These are phyloP conservation scores for Pampusana beccarii DNA, from an alignment of 2,113 vertebrate species.

Conservation along the genomic window DNA sequence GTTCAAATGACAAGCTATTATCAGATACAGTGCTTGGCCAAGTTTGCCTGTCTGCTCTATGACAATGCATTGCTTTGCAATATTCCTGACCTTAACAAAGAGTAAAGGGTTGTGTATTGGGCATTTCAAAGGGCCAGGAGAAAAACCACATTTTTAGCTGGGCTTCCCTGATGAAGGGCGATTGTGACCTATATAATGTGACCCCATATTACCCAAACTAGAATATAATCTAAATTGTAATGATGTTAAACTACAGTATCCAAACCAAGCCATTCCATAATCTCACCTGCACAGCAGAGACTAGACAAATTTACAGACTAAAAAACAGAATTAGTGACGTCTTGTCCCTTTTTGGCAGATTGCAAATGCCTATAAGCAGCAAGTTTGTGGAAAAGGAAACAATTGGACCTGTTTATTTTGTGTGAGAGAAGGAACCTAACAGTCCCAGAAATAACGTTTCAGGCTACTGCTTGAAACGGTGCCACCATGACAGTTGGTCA, in stretches of 20 bases:
- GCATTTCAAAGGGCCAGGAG: not conserved
- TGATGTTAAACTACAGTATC: not conserved
- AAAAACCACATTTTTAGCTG: not conserved
- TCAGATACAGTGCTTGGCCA: not conserved
- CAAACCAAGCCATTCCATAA: not conserved
- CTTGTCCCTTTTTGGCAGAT: not conserved
- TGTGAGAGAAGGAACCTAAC: not conserved
- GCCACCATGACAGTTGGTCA: not conserved
- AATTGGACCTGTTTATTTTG: too few species aligned
- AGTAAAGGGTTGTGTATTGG: not conserved
- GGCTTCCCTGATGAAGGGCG: not conserved
- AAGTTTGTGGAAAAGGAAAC: too few species aligned
- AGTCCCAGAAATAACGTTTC: not conserved
- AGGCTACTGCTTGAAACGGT: not conserved
- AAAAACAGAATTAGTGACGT: not conserved
- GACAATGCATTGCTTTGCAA: not conserved
- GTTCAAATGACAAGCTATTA: not conserved
- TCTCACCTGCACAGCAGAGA: not conserved
- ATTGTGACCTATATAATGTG: fast-evolving
- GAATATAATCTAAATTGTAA: not conserved
- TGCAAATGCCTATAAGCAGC: not conserved
- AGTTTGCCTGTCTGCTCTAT: not conserved
- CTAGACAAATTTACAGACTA: not conserved
- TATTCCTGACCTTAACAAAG: not conserved
- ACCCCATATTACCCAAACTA: not conserved